phyloP scores from a whole-genome alignment of 2,113 vertebrate species.

The Turnix velox region DNA sequence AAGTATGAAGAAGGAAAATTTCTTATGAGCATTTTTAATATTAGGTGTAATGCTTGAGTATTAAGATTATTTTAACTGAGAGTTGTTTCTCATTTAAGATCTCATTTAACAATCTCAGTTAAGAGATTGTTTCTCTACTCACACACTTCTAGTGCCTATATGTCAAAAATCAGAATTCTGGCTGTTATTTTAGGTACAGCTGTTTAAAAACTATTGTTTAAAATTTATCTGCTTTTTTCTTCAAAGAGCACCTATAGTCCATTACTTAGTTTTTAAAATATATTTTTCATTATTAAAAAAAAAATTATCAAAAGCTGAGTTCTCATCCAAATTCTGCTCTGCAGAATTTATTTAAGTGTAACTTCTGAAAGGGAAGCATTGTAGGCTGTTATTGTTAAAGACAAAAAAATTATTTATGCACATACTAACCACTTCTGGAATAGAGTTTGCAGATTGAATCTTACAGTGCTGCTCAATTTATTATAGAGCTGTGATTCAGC shows the following conservation, averaged over 20 bases:
- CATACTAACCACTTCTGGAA: background rate
- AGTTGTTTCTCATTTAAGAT: background rate
- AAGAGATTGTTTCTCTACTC: background rate
- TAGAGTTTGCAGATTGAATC: background rate
- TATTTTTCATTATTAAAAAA: background rate
- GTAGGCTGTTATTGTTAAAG: background rate
- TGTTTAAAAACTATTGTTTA: background rate
- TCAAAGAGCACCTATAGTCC: background rate
- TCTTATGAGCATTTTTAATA: background rate
- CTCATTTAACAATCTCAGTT: too few species aligned
- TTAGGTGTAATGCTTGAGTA: background rate
- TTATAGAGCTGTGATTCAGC: constrained; percentile 4
- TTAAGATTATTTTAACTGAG: background rate
- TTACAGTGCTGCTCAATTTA: background rate
- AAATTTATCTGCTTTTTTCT: background rate
- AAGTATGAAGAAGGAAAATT: background rate
- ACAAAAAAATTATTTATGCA: constrained; percentile 8
- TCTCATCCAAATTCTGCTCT: background rate
- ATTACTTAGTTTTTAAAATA: background rate
- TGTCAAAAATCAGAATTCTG: background rate
- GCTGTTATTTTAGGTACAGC: background rate
- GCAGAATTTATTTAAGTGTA: background rate
- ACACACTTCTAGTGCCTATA: background rate
- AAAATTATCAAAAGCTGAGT: background rate
- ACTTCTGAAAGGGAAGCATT: background rate